Evolutionary conservation across 1,140 invertebrate genomes (phyloP), one percentile per base, ranked within the genome.

Genomic region (Drosophila ohnishii): DNA sequence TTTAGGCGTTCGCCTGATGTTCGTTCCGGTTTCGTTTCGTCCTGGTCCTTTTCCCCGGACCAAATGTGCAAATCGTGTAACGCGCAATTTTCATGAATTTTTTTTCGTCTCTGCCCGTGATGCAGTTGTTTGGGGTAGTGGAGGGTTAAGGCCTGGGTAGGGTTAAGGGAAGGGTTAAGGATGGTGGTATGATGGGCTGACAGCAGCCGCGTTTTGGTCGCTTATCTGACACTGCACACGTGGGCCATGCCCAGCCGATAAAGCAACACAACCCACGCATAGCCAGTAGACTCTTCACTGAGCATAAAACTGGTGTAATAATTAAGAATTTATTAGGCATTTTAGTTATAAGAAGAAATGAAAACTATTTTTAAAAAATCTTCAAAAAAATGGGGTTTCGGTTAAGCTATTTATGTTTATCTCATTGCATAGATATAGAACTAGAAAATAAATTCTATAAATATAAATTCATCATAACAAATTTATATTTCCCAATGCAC

Each of bases 1-100:
- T 87, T 75, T 83, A 79, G 83, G 83, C 83, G 48, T 79, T 75
- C 66, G 80, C 79, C 64, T 47, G 55, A 62, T 64, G 56, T 40
- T 65, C 39, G 45, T 28, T 45, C 14, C 1, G 32, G 10, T 32
- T 30, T 22, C 37, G 61, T 37, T 37, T 22, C n/a, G 5, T 28
- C 14, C 39, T 16, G 25, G 0, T 28, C 25, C 25, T 5, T 58
- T 48, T 35, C 44, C 61, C 47, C 32, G 51, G 44, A 59, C 65
- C 42, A 71, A 81, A 82, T 82, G 79, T 82, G 79, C 79, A 82
- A 81, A 81, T 67, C 79, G 74, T 82, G 74, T 78, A 64, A 73
- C 56, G 66, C 65, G 67, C 51, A 40, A 71, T 71, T 71, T 70
- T 70, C 65, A 70, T 40, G 58, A 34, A 37, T 42, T 58, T 65